These are phyloP conservation scores for Phylloscopus collybita DNA, from an alignment of 2,797 vertebrate genomes.

Conservation along the genomic window DNA sequence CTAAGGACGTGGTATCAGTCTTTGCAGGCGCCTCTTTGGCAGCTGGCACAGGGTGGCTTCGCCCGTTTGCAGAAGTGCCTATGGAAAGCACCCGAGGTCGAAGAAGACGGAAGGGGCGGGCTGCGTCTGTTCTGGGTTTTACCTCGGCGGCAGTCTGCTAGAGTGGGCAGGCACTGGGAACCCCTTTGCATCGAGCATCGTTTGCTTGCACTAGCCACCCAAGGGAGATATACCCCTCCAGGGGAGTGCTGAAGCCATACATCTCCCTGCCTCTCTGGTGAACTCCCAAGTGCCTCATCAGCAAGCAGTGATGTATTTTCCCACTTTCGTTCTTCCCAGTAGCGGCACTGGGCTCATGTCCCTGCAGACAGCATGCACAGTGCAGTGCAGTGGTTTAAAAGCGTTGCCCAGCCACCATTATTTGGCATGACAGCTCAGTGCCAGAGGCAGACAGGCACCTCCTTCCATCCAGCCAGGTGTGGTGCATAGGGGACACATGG, in stretches of 20 bases:
- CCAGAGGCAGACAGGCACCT: not conserved
- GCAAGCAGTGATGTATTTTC: not conserved
- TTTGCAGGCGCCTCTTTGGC: not conserved
- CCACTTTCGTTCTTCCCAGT: not conserved
- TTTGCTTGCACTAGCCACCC: not conserved
- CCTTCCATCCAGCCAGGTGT: not conserved
- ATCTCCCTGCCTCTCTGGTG: not conserved
- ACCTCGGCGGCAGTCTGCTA: not conserved
- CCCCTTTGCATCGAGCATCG: not conserved
- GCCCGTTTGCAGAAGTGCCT: not conserved
- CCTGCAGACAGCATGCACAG: not conserved
- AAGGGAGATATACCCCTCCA: not conserved
- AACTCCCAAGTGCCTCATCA: not conserved
- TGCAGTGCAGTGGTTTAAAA: not conserved
- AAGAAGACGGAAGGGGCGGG: not conserved
- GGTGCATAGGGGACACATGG: not conserved
- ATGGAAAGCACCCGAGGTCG: not conserved
- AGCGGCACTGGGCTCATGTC: not conserved
- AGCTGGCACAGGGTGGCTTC: not conserved
- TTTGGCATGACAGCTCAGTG: not conserved
- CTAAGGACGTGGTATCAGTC: not conserved
- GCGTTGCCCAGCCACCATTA: not conserved
- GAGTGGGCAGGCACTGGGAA: not conserved
- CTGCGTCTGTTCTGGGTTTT: not conserved
- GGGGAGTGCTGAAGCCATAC: not conserved